These are phyloP conservation scores for Meteorus sp. DNA, from an alignment of 1,140 invertebrate genomes.

Conservation along the genomic window DNA sequence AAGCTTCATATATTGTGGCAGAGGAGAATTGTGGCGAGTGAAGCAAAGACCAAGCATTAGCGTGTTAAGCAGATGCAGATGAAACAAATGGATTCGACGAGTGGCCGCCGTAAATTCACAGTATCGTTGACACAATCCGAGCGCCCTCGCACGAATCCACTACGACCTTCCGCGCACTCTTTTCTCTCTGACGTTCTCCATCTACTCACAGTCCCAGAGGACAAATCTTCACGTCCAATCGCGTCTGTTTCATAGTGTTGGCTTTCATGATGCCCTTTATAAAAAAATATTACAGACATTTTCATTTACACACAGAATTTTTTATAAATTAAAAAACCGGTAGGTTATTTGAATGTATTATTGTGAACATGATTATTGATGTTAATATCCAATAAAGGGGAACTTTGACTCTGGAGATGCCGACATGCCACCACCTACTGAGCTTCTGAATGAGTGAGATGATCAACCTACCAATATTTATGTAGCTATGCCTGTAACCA, in stretches of 20 bases:
- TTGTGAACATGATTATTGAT: background rate
- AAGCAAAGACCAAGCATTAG: conserved; percentile 36
- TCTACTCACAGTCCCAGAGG: too few relatives aligned
- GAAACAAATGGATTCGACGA: conserved; percentile 55
- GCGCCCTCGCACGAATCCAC: conserved; percentile 49
- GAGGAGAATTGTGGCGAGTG: background rate
- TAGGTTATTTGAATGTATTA: too few relatives aligned
- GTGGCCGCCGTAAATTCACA: conserved; percentile 52
- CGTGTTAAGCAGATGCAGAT: conserved; percentile 56
- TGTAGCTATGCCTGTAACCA: too few relatives aligned
- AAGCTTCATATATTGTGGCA: background rate
- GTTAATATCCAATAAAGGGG: background rate
- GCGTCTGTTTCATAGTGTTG: background rate
- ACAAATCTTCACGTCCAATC: conserved; percentile 20
- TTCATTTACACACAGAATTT: background rate
- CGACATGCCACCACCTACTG: too few relatives aligned
- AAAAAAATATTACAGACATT: background rate
- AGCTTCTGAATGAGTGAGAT: too few relatives aligned
- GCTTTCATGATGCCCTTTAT: background rate
- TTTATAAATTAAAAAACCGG: background rate
- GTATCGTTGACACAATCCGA: conserved; percentile 55
- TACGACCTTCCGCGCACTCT: conserved; percentile 27
- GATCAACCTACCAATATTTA: too few relatives aligned
- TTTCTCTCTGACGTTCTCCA: too few relatives aligned
- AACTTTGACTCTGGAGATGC: background rate